These are phyloP conservation scores for Drosophila mercatorum DNA, from an alignment of 2,888 invertebrate genomes.

Conservation along the genomic window DNA sequence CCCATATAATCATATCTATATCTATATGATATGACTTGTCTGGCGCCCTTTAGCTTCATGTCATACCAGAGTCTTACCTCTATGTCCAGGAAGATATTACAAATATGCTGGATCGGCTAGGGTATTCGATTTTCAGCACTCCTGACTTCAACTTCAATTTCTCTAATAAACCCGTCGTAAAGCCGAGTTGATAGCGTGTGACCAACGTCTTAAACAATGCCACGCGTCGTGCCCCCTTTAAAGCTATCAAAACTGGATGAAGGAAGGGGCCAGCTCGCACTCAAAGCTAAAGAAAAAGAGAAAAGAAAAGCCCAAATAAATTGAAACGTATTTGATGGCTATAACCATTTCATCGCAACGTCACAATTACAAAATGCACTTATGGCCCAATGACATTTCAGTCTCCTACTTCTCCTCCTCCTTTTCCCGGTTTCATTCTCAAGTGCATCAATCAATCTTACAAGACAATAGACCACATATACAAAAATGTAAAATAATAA, in stretches of 20 bases:
- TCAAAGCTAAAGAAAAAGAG: conserved; percentile 26
- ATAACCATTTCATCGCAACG: conserved; percentile 55
- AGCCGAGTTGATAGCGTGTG: conserved; percentile 34
- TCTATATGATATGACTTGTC: neutral
- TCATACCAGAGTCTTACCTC: neutral
- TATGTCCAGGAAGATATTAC: neutral
- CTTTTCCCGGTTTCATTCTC: conserved; percentile 32
- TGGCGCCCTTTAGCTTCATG: too few species aligned
- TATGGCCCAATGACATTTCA: conserved; percentile 60
- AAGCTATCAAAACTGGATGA: conserved; percentile 14
- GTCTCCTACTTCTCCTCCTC: conserved; percentile 16
- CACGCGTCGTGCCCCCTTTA: conserved; percentile 27
- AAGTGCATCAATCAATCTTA: conserved; percentile 65
- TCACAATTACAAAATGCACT: conserved; percentile 66
- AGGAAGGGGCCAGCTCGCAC: conserved; percentile 17
- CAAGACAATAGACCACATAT: conserved; percentile 49
- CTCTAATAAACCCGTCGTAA: conserved; percentile 25
- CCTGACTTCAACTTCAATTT: conserved; percentile 11
- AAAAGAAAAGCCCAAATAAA: conserved; percentile 27
- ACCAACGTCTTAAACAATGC: conserved; percentile 26
- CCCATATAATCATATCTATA: conserved; percentile 1
- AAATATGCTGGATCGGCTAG: neutral
- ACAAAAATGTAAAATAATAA: conserved; percentile 16
- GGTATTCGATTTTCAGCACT: neutral
- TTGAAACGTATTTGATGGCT: conserved; percentile 49